Conservation (phyloP, 2,797 vertebrate genomes). For the Enoplosus armatus region DNA sequence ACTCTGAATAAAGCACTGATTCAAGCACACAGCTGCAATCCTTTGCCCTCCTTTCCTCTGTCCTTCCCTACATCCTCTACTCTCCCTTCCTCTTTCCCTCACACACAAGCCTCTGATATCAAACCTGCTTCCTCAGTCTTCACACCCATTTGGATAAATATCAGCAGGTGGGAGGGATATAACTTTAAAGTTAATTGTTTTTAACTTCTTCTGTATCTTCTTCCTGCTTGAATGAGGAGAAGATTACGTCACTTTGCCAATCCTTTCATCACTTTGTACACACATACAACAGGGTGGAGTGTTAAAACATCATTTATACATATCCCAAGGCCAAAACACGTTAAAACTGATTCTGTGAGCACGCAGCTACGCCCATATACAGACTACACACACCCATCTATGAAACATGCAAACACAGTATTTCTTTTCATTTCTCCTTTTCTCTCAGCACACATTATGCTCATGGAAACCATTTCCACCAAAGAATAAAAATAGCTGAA, state of each 20-base stretch:
- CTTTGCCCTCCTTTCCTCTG: constrained; percentile 65
- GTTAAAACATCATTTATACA: constrained; percentile 4
- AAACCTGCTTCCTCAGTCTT: constrained; percentile 50
- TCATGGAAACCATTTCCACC: background rate
- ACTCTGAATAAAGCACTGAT: constrained; percentile 79
- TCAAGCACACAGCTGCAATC: constrained; percentile 80
- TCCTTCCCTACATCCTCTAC: constrained; percentile 66
- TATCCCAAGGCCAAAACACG: background rate
- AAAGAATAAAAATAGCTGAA: background rate
- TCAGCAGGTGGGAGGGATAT: constrained; percentile 19
- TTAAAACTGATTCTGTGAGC: background rate
- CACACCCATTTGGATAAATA: constrained; percentile 47
- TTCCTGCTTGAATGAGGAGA: constrained; percentile 35
- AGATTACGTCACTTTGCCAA: constrained; percentile 3
- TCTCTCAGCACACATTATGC: background rate
- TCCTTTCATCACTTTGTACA: constrained; percentile 7
- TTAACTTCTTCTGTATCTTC: constrained; percentile 29
- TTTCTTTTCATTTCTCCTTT: background rate
- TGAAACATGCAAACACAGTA: constrained; percentile 5
- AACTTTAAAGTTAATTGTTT: constrained; percentile 7
- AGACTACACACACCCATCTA: background rate
- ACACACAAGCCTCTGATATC: constrained; percentile 46
- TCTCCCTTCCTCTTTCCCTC: constrained; percentile 64
- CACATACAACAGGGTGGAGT: constrained; percentile 23
- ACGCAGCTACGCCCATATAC: background rate